These are phyloP conservation scores for Arvicola amphibius DNA, from an alignment of 2,797 vertebrate genomes.

Conservation along the genomic window DNA sequence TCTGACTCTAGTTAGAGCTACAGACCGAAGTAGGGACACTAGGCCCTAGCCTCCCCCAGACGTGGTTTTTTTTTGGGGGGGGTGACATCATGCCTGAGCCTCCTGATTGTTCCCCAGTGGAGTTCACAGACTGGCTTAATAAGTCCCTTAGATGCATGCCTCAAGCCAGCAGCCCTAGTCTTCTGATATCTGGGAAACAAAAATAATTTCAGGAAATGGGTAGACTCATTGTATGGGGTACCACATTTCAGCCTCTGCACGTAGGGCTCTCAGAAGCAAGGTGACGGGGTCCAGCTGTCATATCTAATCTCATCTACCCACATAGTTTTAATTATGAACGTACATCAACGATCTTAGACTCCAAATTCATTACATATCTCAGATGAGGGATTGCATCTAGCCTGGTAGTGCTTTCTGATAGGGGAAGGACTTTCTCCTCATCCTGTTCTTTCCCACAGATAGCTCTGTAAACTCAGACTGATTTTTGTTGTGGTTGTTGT, in stretches of 20 bases:
- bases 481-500: not conserved
- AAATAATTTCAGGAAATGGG: constrained; percentile 23
- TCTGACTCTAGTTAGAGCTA: not conserved
- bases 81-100: constrained; percentile 22
- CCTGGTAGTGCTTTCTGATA: not conserved
- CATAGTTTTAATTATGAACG: not conserved
- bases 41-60: not conserved
- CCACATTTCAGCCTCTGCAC: not conserved
- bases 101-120: not conserved
- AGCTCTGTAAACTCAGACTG: not conserved
- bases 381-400: not conserved
- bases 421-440: not conserved
- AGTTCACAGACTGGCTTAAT: constrained; percentile 49
- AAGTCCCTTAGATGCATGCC: constrained; percentile 51
- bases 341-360: not conserved
- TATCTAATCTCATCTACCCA: not conserved
- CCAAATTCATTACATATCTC: not conserved
- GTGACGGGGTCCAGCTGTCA: not conserved
- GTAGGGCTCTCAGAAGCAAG: not conserved
- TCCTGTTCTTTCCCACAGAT: not conserved
- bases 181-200: constrained; percentile 43
- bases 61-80: not conserved
- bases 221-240: not conserved
- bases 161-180: not conserved
- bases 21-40: not conserved